A percentile compares a stretch with the other conserved stretches of the same genome.
phyloP scores from a whole-genome alignment of 2,797 vertebrate genomes.

The Danio tinwini region DNA sequence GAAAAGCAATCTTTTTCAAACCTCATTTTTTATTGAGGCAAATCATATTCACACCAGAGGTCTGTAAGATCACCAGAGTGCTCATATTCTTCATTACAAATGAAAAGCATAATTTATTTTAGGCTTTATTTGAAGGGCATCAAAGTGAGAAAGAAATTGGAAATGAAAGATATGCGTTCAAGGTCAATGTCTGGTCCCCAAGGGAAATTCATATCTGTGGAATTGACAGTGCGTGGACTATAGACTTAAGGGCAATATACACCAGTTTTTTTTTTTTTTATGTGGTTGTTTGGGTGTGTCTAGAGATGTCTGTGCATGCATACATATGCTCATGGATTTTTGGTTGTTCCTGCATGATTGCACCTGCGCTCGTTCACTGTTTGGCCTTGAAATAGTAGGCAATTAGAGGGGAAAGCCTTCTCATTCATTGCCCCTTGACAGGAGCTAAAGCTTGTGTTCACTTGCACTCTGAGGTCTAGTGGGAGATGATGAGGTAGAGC shows the following conservation, averaged over 20 bases:
- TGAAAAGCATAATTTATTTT: conserved; percentile 38
- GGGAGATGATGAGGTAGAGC: conserved; percentile 27
- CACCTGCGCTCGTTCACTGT: conserved; percentile 31
- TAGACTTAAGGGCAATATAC: conserved; percentile 22
- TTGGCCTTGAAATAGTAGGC: conserved; percentile 43
- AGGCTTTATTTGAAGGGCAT: conserved; percentile 45
- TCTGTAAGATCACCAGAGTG: conserved; percentile 30
- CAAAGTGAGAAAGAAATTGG: conserved; percentile 17
- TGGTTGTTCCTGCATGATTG: neutral
- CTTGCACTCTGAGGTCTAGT: conserved; percentile 25
- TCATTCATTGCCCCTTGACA: conserved; percentile 29
- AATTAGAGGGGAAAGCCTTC: conserved; percentile 44
- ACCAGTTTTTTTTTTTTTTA: neutral
- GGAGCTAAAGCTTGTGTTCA: conserved; percentile 43
- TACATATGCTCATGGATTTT: neutral
- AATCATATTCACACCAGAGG: conserved; percentile 22
- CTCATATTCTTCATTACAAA: conserved; percentile 35
- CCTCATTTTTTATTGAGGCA: neutral
- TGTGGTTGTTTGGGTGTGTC: neutral
- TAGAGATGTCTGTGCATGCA: neutral
- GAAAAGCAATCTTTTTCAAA: conserved; percentile 29
- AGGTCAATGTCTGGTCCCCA: conserved; percentile 27
- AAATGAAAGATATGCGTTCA: conserved; percentile 14
- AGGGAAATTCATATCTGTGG: conserved; percentile 38
- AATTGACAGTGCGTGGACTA: conserved; percentile 36